Evolutionary conservation across 2,113 vertebrate species (phyloP), one percentile per base, ranked within the genome.

Genomic region (Ursus arctos): DNA sequence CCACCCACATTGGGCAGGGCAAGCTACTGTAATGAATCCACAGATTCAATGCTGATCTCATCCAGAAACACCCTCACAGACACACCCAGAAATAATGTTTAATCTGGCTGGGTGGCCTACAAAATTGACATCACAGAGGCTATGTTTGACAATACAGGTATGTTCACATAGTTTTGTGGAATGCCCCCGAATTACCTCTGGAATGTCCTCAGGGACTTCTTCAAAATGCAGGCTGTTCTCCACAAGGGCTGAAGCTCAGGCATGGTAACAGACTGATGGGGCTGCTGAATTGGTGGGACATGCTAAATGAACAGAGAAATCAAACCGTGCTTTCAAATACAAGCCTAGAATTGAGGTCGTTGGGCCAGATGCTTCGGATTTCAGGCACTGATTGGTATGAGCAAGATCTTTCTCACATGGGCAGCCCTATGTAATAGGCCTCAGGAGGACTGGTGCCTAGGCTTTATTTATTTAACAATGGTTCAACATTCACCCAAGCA

Each of bases 391-490:
- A 82, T 87, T 88, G 93, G 59, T 93, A 47, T 28, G 65, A 97
- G 24, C 88, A 97, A 81, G 88, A 69, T 95, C 91, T 65, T 93
- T 95, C 82, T 95, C 95, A 91, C 76, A 43, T 88, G 91, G 91
- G 43, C 33, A 93, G 24, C 43, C 55, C 47, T 65, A 1, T 61
- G 93, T 72, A 65, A 77, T 88, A 47, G 96, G 95, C 40, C 93
- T 96, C 93, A n/a, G 76, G 88, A 88, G 91, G 49, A 40, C 31
- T 76, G 33, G 28, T 7, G 13, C 83, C 36, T 76, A 88, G 88
- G n/a, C 83, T 76, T 74, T 81, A 92, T 96, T 89, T 93, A 77
- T 94, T 87, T 96, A 96, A 71, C 0, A 1, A 43, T 91, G 49
- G 43, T 93, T 80, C 80, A 96, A 72, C 88, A 94, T 72, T 92